Conservation (phyloP, 2,888 invertebrate genomes). For the Drosophila bunnanda region DNA sequence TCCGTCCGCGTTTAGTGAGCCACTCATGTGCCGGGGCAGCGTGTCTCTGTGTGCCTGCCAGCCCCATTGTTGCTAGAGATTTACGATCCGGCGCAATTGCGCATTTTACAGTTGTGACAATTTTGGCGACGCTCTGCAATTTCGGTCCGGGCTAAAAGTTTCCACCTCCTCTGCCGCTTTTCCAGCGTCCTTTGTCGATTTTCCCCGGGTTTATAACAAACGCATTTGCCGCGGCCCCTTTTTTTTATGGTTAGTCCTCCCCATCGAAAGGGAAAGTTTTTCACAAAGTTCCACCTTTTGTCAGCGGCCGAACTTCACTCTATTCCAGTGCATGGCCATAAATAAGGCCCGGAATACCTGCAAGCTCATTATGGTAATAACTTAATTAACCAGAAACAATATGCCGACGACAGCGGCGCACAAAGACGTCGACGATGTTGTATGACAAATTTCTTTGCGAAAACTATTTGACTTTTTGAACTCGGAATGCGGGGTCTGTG, state of each 20-base stretch:
- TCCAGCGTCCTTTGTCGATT: slow-evolving; percentile 9
- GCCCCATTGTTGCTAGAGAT: slow-evolving; percentile 61
- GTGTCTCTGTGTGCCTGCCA: slow-evolving; percentile 24
- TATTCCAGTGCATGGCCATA: slow-evolving; percentile 66
- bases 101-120: slow-evolving; percentile 80
- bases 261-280: slow-evolving; percentile 27
- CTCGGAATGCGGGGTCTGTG: slow-evolving; percentile 49
- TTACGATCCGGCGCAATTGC: slow-evolving; percentile 79
- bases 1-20: slow-evolving; percentile 70
- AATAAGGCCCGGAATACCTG: slow-evolving; percentile 71
- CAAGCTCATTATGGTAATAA: slow-evolving; percentile 81
- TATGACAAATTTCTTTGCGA: slow-evolving; percentile 82
- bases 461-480: slow-evolving; percentile 83
- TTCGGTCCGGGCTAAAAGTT: slow-evolving; percentile 44
- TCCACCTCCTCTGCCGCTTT: background rate
- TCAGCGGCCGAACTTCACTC: slow-evolving; percentile 29
- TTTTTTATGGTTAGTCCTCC: slow-evolving; percentile 28
- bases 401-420: slow-evolving; percentile 57
- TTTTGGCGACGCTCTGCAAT: slow-evolving; percentile 75
- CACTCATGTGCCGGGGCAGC: slow-evolving; percentile 52
- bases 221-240: slow-evolving; percentile 45
- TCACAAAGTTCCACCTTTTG: slow-evolving; percentile 45
- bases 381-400: slow-evolving; percentile 81
- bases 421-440: slow-evolving; percentile 49
- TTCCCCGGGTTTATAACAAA: slow-evolving; percentile 64